Base-by-base conservation (phyloP, 2,113 vertebrate species). In the Pollachius pollachius region DNA sequence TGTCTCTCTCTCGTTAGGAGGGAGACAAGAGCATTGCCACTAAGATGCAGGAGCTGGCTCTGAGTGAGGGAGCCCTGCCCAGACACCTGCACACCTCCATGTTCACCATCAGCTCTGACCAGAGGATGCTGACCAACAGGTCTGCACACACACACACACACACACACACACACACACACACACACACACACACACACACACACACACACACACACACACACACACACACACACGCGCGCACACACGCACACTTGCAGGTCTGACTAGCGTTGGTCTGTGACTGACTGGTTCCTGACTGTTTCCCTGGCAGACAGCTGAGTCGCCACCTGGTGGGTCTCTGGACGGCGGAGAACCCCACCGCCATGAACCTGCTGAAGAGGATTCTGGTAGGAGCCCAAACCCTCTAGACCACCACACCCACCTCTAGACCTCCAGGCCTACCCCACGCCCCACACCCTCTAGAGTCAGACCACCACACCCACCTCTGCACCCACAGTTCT, bases 111-210 rank as follows among this genome's bases (percentile, higher is more conserved):
- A 99, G 97, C 81, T 30, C 92, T 73, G 97, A 99, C 93, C 97
- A 99, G 86, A 95, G 97, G 88, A 98, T 99, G 96, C 95, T 98
- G 57, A 99, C 97, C 59, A 97, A 99, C 92, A 97, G 97, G 97
- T 96, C 81, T 81, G 27, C 18, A 18, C 21, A 62, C 6, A 60
- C 58, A 62, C 66, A 68, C 64, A 57, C 52, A 62, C 15, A 34
- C 23, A 17, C 34, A 62, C 25, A 64, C 59, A 48, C 41, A 48
- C 41, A 41, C 37, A 41, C 37, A 41, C 37, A 41, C 37, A 41
- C 1, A 11, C 11, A 6, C 6, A 41, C 37, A 41, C 37, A 2
- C 23, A 23, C 23, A 23, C 23, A 23, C 23, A 23, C 1, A 23
- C 23, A 23, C 23, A 2, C 23, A 23, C 23, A 23, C 23, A 23